Evolutionary conservation across 2,113 vertebrate species (phyloP).

Genomic region (Alethe castanea): DNA sequence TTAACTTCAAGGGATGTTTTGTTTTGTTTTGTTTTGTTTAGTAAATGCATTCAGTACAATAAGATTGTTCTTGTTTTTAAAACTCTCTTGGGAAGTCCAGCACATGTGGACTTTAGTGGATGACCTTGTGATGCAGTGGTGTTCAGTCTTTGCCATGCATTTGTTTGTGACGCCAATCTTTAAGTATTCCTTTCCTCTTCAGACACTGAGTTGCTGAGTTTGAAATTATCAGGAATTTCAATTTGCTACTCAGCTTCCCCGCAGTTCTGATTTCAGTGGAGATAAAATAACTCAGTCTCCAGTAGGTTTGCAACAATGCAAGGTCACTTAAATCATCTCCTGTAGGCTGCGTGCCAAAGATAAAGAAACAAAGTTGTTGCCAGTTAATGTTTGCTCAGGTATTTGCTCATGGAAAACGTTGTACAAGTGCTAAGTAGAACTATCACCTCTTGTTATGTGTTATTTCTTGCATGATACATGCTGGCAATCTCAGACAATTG

Average conservation of each 20-base stretch:
- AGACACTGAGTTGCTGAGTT: slow-evolving; percentile 39
- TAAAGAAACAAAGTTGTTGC: slow-evolving; percentile 38
- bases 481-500: background rate
- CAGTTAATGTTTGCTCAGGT: slow-evolving; percentile 29
- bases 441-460: background rate
- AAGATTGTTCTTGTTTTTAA: background rate
- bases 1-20: background rate
- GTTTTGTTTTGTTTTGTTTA: slow-evolving; percentile 1
- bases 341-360: slow-evolving; percentile 47
- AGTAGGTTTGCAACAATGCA: slow-evolving; percentile 54
- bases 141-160: background rate
- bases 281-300: slow-evolving; percentile 55
- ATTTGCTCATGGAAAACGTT: background rate
- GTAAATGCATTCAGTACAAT: background rate
- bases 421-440: background rate
- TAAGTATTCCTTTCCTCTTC: slow-evolving; percentile 57
- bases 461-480: background rate
- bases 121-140: slow-evolving; percentile 12
- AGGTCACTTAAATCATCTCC: slow-evolving; percentile 64
- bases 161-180: slow-evolving; percentile 19
- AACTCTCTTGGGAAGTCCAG: background rate
- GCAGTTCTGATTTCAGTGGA: slow-evolving; percentile 56
- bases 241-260: slow-evolving; percentile 50
- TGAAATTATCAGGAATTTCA: slow-evolving; percentile 59
- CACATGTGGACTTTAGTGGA: background rate